Evolutionary conservation across 2,888 invertebrate genomes (phyloP).

Genomic region (Eupeodes luniger): DNA sequence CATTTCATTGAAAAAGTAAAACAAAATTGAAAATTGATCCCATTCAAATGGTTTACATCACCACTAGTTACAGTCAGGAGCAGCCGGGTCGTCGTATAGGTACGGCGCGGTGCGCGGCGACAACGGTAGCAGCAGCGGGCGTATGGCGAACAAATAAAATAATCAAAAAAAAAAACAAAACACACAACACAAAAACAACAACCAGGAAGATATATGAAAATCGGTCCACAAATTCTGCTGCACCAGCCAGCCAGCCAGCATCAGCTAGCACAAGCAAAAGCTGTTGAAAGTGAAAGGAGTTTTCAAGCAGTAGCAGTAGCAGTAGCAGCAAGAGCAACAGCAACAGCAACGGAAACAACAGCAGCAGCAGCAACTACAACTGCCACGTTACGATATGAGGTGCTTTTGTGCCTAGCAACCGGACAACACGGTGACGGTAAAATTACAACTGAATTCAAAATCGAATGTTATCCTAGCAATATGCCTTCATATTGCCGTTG

Average conservation of each 20-base stretch:
- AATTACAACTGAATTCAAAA: conserved; percentile 85
- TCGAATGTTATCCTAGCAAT: conserved; percentile 85
- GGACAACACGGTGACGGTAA: conserved; percentile 84
- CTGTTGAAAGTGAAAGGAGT: conserved; percentile 78
- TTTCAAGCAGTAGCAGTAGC: conserved; percentile 48
- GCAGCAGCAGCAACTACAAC: conserved; percentile 23
- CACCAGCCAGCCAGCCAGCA: conserved; percentile 32
- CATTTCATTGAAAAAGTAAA: conserved; percentile 67
- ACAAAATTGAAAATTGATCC: conserved; percentile 78
- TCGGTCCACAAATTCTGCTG: conserved; percentile 65
- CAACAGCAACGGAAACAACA: not conserved
- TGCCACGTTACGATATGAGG: conserved; percentile 63
- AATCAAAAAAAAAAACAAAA: not conserved
- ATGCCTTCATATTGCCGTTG: conserved; percentile 80
- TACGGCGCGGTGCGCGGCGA: no score
- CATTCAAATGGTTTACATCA: conserved; percentile 77
- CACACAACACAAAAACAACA: conserved; percentile 42
- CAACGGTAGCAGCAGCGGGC: no score
- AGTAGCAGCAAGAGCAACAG: not conserved
- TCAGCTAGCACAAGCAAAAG: conserved; percentile 42
- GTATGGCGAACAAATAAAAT: no score
- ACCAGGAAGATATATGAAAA: conserved; percentile 63
- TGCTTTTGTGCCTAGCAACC: conserved; percentile 82
- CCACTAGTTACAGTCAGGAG: conserved; percentile 59
- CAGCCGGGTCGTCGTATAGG: not conserved